Evolutionary conservation across 1,140 invertebrate species (phyloP), one percentile per base, ranked within the genome.

Genomic region (Neotoxoptera formosana): DNA sequence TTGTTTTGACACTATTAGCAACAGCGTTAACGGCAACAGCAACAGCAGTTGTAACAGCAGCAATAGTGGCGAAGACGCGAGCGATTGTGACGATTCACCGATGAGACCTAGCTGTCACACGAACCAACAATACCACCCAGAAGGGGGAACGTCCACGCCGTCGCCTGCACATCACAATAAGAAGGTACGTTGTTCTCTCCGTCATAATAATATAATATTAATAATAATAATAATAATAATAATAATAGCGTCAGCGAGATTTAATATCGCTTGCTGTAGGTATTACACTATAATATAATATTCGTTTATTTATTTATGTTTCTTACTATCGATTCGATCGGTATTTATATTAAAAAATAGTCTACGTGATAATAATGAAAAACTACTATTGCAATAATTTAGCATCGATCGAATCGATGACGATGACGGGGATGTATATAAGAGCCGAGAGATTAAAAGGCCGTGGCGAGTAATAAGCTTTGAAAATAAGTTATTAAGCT

Each of bases 341-440:
- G 88, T 90, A 90, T 90, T 90, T 90, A 90, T 90, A 90, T 90
- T 56, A 90, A 90, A 88, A 90, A 89, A 53, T 53, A 89, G 87
- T 89, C 48, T 21, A 53, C n/a, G 87, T 53, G 34, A 53, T 89
- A 53, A 89, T 89, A 53, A 56, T 36, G 48, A 89, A 89, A 88
- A 56, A 51, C 48, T 89, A 89, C 88, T 67, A 67, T 45, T 67
- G 89, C 34, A 60, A 90, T 67, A 67, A 48, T 67, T 45, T 90
- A 90, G 89, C 89, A 90, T 90, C 89, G 89, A 67, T 90, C 89
- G 89, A 90, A 90, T 90, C 89, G 89, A 67, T 90, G 53, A 53
- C 87, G 87, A 34, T 9, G 87, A 41, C 87, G n/a, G 41, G n/a
- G 48, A 56, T 25, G 47, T n/a, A n/a, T 30, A 89, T 56, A 30